A percentile compares a stretch with the other conserved stretches of the same genome.
phyloP scores from a whole-genome alignment of 92 coral and sea anemone species.

The Heteractis magnifica region DNA sequence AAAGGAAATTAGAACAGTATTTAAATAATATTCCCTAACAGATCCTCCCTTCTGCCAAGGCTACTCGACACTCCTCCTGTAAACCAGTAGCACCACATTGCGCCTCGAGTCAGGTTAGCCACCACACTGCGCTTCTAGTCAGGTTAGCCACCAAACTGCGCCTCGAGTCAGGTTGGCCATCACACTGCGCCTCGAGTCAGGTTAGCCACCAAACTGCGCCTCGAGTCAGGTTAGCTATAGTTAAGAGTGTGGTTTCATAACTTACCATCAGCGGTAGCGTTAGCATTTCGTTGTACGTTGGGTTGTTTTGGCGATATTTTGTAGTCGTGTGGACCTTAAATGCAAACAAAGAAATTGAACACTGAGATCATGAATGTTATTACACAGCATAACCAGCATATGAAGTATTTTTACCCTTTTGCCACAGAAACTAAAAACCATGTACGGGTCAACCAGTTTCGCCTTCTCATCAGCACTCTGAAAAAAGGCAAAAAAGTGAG shows the following conservation, averaged over 20 bases:
- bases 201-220: too few relatives aligned
- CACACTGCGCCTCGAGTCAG: too few relatives aligned
- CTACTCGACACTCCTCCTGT: too few relatives aligned
- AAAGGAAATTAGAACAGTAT: too few relatives aligned
- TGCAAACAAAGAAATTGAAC: neutral
- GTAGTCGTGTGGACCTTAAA: conserved; percentile 58
- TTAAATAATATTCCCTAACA: too few relatives aligned
- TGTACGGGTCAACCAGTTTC: conserved; percentile 79
- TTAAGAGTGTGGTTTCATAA: neutral
- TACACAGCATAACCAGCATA: neutral
- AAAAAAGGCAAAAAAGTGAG: neutral
- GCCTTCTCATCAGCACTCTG: conserved; percentile 45
- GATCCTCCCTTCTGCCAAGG: too few relatives aligned
- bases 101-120: too few relatives aligned
- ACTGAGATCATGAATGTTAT: neutral
- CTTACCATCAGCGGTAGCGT: conserved; percentile 62
- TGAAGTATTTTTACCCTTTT: conserved; percentile 48
- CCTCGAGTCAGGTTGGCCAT: too few relatives aligned
- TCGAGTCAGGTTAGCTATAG: too few relatives aligned
- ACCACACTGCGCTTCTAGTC: too few relatives aligned
- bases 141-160: too few relatives aligned
- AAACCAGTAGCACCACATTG: too few relatives aligned
- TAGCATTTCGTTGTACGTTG: conserved; percentile 54
- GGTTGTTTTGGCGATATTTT: conserved; percentile 52
- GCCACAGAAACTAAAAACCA: conserved; percentile 76